Base-by-base conservation (phyloP, 2,888 invertebrate genomes). In the Dryococelus australis region DNA sequence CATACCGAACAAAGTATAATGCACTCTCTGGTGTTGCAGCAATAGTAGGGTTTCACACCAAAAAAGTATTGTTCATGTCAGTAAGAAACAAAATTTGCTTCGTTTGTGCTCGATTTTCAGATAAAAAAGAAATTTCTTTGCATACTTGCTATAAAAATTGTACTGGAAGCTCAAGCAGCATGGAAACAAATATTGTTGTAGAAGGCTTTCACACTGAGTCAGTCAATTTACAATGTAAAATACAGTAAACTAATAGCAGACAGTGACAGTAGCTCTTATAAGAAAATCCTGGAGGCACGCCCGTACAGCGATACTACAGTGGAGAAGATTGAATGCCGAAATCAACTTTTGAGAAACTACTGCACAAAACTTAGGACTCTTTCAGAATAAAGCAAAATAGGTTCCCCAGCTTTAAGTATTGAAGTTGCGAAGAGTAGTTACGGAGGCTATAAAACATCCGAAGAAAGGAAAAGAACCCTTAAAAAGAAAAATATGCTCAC, bases 161-260 rank as follows among this genome's bases (percentile, higher is more conserved):
- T n/a, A n/a, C n/a, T n/a, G n/a, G n/a, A n/a, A n/a, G n/a, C n/a
- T n/a, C n/a, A n/a, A n/a, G n/a, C n/a, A n/a, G n/a, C n/a, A n/a
- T n/a, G n/a, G n/a, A n/a, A n/a, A n/a, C n/a, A n/a, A n/a, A n/a
- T n/a, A n/a, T n/a, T n/a, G n/a, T n/a, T n/a, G n/a, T n/a, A n/a
- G n/a, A n/a, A n/a, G n/a, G n/a, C n/a, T n/a, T n/a, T n/a, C n/a
- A n/a, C n/a, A n/a, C n/a, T n/a, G n/a, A n/a, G n/a, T n/a, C n/a
- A n/a, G n/a, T n/a, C n/a, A n/a, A n/a, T n/a, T n/a, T n/a, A 81
- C 81, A 81, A 81, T 35, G 28, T 81, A 16, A 81, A 35, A 20
- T 81, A 35, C 27, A 35, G 27, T 35, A 81, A 35, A 81, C 4
- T 35, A 27, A 81, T 35, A 20, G 65, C 65, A 20, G 65, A 65